phyloP scores from a whole-genome alignment of 2,797 vertebrate species.

The Alca torda region DNA sequence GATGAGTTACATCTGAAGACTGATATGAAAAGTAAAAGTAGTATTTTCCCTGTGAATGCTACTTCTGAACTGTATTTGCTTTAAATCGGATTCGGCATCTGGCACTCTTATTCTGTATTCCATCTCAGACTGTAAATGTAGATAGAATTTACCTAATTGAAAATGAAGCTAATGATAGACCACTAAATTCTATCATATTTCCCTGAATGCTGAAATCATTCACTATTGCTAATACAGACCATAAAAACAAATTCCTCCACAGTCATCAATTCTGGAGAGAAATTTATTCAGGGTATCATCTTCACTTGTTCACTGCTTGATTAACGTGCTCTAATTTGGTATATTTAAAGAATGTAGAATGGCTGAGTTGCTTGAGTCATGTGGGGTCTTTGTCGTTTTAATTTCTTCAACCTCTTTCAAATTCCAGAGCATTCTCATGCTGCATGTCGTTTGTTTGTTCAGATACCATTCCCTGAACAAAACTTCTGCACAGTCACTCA shows the following conservation, averaged over 20 bases:
- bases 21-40: neutral
- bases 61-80: neutral
- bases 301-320: constrained; percentile 51
- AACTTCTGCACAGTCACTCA: neutral
- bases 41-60: neutral
- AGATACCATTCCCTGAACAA: neutral
- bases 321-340: constrained; percentile 45
- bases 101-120: neutral
- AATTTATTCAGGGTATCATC: constrained; percentile 63
- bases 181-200: constrained; percentile 11
- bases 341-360: constrained; percentile 17
- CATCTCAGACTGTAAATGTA: neutral
- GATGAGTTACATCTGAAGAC: neutral
- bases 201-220: constrained; percentile 48
- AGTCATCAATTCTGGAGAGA: constrained; percentile 50
- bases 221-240: constrained; percentile 41
- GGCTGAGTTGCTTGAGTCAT: neutral
- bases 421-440: neutral
- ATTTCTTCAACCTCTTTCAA: constrained; percentile 19
- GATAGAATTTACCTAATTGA: constrained; percentile 1
- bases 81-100: neutral
- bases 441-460: neutral
- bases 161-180: constrained; percentile 19
- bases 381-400: neutral
- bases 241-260: constrained; percentile 45